phyloP scores from a whole-genome alignment of 2,113 vertebrate species.

The Pan troglodytes region NHGRI_mPanTro3-v2.1_pri NC_072398.2:224621001-224621500 shows the following conservation, averaged over 20 bases:
- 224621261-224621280: not conserved
- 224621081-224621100: not conserved
- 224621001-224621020: not conserved
- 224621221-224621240: not conserved
- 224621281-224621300: too few relatives aligned
- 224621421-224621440: not conserved
- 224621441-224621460: not conserved
- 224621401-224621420: not conserved
- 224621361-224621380: not conserved
- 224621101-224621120: not conserved
- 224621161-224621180: not conserved
- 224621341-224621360: not conserved
- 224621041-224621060: not conserved
- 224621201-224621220: not conserved
- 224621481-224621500: not conserved
- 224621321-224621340: rapidly evolving
- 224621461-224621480: not conserved
- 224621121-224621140: not conserved
- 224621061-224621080: not conserved
- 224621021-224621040: rapidly evolving
- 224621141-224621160: not conserved
- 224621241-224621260: not conserved
- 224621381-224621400: not conserved
- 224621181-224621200: not conserved
- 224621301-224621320: rapidly evolving